Conservation (phyloP, 2,797 vertebrate species). For the Arnoldichthys spilopterus region DNA sequence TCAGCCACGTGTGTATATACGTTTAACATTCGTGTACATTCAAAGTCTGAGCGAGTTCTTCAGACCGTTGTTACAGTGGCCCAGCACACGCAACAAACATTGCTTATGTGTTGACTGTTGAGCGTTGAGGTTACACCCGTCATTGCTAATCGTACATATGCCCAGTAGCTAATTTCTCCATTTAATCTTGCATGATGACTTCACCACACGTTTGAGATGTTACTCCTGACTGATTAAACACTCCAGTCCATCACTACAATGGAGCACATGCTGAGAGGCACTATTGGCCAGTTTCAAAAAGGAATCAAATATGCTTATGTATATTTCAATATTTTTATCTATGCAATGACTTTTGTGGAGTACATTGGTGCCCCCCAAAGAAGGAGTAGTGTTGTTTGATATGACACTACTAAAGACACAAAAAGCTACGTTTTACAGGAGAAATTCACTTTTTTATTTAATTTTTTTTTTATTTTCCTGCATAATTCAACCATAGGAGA, state of each 20-base stretch:
- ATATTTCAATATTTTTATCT: slow-evolving; percentile 38
- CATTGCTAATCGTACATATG: not conserved
- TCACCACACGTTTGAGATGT: slow-evolving; percentile 11
- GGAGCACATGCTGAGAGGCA: slow-evolving; percentile 21
- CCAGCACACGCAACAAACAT: not conserved
- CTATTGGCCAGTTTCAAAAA: slow-evolving; percentile 22
- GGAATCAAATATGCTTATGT: slow-evolving; percentile 14
- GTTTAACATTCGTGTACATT: not conserved
- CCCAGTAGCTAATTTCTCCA: not conserved
- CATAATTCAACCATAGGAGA: no score
- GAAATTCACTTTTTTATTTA: no score
- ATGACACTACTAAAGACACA: not conserved
- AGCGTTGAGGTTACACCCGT: not conserved
- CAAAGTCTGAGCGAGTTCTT: no score
- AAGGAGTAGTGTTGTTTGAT: not conserved
- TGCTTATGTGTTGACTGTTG: not conserved
- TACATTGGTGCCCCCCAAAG: slow-evolving; percentile 41
- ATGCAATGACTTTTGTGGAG: slow-evolving; percentile 58
- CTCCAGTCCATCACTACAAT: slow-evolving; percentile 27
- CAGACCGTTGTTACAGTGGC: not conserved
- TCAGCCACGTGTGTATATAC: slow-evolving; percentile 22
- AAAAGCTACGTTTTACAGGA: not conserved
- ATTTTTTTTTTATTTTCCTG: not conserved
- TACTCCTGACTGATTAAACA: slow-evolving; percentile 15
- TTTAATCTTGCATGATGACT: not conserved